These are phyloP conservation scores for Tiphia femorata DNA, from an alignment of 2,888 invertebrate genomes.

Conservation along the genomic window DNA sequence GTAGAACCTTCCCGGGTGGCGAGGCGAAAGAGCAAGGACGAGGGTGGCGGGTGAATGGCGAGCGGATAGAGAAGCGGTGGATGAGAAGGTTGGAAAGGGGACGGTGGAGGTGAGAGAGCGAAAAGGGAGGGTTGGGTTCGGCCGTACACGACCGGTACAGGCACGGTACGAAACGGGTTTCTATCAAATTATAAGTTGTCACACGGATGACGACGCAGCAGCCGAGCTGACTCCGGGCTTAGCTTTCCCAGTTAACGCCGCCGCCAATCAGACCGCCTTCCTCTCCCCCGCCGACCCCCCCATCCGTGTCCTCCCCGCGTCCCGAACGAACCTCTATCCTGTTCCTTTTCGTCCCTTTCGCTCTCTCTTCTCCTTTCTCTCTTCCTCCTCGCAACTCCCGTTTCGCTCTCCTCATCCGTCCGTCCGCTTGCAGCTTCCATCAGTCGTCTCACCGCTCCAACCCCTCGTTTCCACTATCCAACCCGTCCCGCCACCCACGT, in stretches of 20 bases:
- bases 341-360: constrained; percentile 29
- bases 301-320: constrained; percentile 21
- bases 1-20: not conserved
- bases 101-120: constrained; percentile 1
- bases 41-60: not conserved
- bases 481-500: too few relatives aligned
- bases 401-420: not conserved
- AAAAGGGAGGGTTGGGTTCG: constrained; percentile 26
- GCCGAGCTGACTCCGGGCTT: constrained; percentile 45
- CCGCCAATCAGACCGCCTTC: constrained; percentile 52
- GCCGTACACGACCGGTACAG: constrained; percentile 36
- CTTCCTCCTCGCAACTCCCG: constrained; percentile 7
- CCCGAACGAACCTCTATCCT: constrained; percentile 9
- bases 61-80: not conserved
- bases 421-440: too few relatives aligned
- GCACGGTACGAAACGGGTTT: constrained; percentile 47
- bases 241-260: constrained; percentile 57
- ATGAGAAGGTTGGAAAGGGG: not conserved
- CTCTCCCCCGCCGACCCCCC: constrained; percentile 20
- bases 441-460: too few relatives aligned
- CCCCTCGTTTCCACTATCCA: too few relatives aligned
- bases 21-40: not conserved
- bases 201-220: constrained; percentile 58
- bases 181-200: constrained; percentile 64
- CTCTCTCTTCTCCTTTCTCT: constrained; percentile 12